A percentile compares a stretch with the other conserved stretches of the same genome.
Evolutionary conservation across 1,140 invertebrate genomes (phyloP).

Genomic region (Drosophila lowei): DNA sequence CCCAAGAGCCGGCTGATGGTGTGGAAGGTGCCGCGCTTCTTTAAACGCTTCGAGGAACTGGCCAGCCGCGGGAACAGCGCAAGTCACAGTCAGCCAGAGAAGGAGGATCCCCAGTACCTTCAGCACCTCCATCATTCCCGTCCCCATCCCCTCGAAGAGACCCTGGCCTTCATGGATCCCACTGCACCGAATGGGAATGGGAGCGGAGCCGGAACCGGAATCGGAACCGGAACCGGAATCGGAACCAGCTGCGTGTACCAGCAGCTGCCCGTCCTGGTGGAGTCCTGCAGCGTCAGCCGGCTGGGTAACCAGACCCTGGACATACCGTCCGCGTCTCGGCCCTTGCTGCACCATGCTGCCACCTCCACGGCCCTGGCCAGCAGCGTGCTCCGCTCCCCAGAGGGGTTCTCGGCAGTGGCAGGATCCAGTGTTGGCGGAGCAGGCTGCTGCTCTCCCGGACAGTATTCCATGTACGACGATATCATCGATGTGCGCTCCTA

Average conservation of each 20-base stretch:
- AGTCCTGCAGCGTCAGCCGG: constrained; percentile 76
- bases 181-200: constrained; percentile 47
- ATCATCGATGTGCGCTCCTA: constrained; percentile 88
- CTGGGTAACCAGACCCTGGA: constrained; percentile 63
- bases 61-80: constrained; percentile 28
- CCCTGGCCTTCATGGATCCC: constrained; percentile 65
- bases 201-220: constrained; percentile 61
- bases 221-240: constrained; percentile 61
- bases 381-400: constrained; percentile 61
- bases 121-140: constrained; percentile 10
- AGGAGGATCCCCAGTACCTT: constrained; percentile 17
- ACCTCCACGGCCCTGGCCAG: constrained; percentile 64
- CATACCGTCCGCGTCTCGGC: constrained; percentile 57
- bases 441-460: constrained; percentile 75
- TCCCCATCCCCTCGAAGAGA: constrained; percentile 46
- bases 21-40: constrained; percentile 87
- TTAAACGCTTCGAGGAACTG: constrained; percentile 84
- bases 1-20: constrained; percentile 85
- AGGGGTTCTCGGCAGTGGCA: constrained; percentile 10
- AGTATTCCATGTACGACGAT: constrained; percentile 83
- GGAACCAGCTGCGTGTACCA: constrained; percentile 84
- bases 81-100: neutral
- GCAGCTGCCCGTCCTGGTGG: constrained; percentile 87
- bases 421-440: constrained; percentile 23
- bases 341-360: constrained; percentile 67